Evolutionary conservation across 30 jellyfish, hydroid and myxozoan genomes (phyloP).

Genomic region (Morbakka virulenta): DNA sequence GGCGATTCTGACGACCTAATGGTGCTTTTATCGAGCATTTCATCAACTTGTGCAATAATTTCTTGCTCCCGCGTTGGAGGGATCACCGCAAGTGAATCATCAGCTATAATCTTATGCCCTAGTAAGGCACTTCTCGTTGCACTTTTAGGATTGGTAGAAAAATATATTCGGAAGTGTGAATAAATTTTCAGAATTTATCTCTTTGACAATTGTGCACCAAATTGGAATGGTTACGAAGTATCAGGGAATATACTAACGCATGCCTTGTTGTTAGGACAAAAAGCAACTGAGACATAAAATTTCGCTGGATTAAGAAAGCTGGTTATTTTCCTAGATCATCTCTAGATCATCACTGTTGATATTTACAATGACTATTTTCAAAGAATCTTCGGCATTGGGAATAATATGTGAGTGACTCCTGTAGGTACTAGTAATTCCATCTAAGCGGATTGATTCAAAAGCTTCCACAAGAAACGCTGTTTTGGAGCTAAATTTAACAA

Average conservation of each 20-base stretch:
- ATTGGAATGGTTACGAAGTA: background rate
- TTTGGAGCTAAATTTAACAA: too few species aligned
- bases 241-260: background rate
- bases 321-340: background rate
- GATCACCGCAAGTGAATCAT: background rate
- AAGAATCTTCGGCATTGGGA: too few species aligned
- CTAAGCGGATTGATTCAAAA: background rate
- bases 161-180: background rate
- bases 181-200: too few species aligned
- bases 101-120: background rate
- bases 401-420: conserved; percentile 27
- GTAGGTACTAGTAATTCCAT: conserved; percentile 13
- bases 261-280: background rate
- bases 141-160: background rate
- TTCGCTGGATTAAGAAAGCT: background rate
- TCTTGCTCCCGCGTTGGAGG: conserved; percentile 8
- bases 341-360: conserved; percentile 10
- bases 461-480: too few species aligned
- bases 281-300: background rate
- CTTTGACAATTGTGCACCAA: background rate
- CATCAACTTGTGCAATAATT: too few species aligned
- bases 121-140: background rate
- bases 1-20: too few species aligned
- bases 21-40: too few species aligned
- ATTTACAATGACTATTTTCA: background rate